A percentile compares a stretch with the other conserved stretches of the same genome.
Evolutionary conservation across 1,140 invertebrate genomes (phyloP).

Genomic region (Manduca sexta): DNA sequence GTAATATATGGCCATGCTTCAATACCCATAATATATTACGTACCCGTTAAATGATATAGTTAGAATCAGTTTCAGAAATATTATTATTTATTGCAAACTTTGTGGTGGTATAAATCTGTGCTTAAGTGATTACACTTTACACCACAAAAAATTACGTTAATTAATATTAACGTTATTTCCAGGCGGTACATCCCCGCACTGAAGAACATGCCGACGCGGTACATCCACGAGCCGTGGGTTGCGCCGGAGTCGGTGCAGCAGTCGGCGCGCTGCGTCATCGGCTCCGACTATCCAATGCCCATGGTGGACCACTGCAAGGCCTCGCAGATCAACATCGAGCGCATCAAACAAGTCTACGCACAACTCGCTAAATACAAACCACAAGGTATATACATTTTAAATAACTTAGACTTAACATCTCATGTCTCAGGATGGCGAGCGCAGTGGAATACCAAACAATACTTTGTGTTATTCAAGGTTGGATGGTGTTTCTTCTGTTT

Average conservation of each 20-base stretch:
- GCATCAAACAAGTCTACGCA: slow-evolving; percentile 92
- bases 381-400: slow-evolving; percentile 29
- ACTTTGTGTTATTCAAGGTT: too few species aligned
- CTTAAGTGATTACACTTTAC: too few species aligned
- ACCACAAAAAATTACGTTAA: neutral
- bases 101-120: too few species aligned
- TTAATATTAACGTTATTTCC: slow-evolving; percentile 17
- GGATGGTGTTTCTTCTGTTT: too few species aligned
- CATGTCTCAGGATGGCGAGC: too few species aligned
- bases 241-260: slow-evolving; percentile 85
- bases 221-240: slow-evolving; percentile 92
- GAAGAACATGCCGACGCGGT: slow-evolving; percentile 88
- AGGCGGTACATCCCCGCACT: slow-evolving; percentile 88
- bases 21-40: too few species aligned
- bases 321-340: slow-evolving; percentile 85
- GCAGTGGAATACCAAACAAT: too few species aligned
- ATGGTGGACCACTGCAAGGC: slow-evolving; percentile 89
- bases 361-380: slow-evolving; percentile 80
- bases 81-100: too few species aligned
- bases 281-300: slow-evolving; percentile 88
- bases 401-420: too few species aligned
- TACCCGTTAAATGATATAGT: too few species aligned
- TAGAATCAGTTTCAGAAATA: too few species aligned
- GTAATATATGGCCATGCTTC: too few species aligned
- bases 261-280: slow-evolving; percentile 87